Conservation (phyloP, 1,140 invertebrate genomes). For the Drosophila pseudoananassae region DNA sequence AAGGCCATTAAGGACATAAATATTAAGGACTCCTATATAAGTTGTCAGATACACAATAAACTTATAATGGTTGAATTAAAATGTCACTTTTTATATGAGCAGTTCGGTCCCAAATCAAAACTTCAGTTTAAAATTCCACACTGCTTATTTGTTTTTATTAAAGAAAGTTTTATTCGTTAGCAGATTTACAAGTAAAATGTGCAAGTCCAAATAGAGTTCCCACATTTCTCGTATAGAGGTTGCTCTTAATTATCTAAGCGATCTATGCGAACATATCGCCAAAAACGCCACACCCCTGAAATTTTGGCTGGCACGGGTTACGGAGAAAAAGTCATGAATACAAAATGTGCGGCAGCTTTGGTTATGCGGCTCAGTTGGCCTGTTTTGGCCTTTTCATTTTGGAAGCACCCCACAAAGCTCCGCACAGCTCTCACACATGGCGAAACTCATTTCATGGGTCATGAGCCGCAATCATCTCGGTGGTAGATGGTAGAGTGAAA, state of each 20-base stretch:
- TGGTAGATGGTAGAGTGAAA: slow-evolving; percentile 12
- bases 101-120: too few species aligned
- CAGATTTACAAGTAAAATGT: not conserved
- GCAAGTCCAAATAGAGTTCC: not conserved
- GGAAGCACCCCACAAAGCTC: not conserved
- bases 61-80: too few species aligned
- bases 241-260: not conserved
- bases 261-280: not conserved
- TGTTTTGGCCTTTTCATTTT: slow-evolving; percentile 47
- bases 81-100: too few species aligned
- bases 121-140: too few species aligned
- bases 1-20: too few species aligned
- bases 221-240: not conserved
- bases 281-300: slow-evolving; percentile 22
- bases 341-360: slow-evolving; percentile 73
- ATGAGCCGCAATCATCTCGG: slow-evolving; percentile 68
- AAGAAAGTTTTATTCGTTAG: too few species aligned
- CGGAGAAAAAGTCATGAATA: slow-evolving; percentile 61
- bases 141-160: too few species aligned
- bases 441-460: slow-evolving; percentile 83
- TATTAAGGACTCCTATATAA: too few species aligned
- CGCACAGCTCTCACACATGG: slow-evolving; percentile 58
- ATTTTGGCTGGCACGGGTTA: not conserved
- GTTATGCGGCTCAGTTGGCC: slow-evolving; percentile 67
- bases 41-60: too few species aligned